Evolutionary conservation across 2,888 invertebrate genomes (phyloP).

Genomic region (Drosophila fulvimacula): DNA sequence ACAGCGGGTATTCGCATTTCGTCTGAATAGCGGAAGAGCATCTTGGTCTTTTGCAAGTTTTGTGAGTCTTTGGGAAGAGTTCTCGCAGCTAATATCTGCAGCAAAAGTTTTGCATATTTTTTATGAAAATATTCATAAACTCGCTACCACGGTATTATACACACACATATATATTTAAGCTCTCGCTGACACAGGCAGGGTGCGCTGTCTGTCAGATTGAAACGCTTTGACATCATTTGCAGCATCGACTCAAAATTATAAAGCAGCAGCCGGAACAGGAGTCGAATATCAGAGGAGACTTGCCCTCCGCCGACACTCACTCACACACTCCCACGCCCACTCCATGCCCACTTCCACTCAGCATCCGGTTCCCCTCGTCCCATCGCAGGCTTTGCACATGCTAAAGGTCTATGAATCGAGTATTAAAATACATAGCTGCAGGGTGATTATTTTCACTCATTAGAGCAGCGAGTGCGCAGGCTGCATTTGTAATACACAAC

Average conservation of each 20-base stretch:
- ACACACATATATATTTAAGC: neutral
- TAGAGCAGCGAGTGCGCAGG: neutral
- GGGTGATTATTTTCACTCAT: conserved; percentile 3
- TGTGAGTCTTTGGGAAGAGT: neutral
- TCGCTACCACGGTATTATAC: neutral
- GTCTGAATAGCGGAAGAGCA: neutral
- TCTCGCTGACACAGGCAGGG: neutral
- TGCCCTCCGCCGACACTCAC: neutral
- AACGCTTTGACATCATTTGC: conserved; percentile 12
- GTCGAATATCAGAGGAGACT: conserved; percentile 8
- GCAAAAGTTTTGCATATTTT: neutral
- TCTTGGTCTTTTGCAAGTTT: neutral
- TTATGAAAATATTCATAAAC: neutral
- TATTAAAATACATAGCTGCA: neutral
- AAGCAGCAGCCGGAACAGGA: conserved; percentile 8
- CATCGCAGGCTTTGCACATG: neutral
- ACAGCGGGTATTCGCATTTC: neutral
- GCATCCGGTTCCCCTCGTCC: neutral
- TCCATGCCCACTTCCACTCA: neutral
- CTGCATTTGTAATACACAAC: neutral
- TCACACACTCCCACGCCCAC: neutral
- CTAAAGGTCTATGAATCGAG: neutral
- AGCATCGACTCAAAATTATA: conserved; percentile 13
- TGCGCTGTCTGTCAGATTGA: conserved; percentile 6
- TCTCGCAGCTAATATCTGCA: neutral